Evolutionary conservation across 2,888 invertebrate genomes (phyloP), one percentile per base, ranked within the genome.

Genomic region (Spilosoma lubricipeda): DNA sequence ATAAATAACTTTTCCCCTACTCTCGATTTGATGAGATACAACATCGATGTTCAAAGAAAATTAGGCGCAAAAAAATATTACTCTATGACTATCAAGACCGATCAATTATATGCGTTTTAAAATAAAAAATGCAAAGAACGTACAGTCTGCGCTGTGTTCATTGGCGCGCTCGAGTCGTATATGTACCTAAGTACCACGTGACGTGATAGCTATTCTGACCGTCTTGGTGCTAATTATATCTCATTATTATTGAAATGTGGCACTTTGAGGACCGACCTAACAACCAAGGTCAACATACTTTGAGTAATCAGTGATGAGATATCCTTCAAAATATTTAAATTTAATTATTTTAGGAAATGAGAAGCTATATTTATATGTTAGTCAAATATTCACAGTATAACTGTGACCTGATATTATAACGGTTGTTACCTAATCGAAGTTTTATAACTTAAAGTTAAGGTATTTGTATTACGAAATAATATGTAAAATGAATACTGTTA

Each of bases 261-360:
- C 74, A 74, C 73, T 82, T 79, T 82, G 77, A 73, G 73, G 74
- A 79, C 77, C 79, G 73, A 78, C 77, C 78, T 80, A 77, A 80
- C 86, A 77, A 80, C 86, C 79, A 86, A 89, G 89, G 89, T 85
- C 80, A 83, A 78, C 74, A 82, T 80, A 86, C 81, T 86, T 81
- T 83, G 81, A 80, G 78, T 84, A 78, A 67, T 20, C 42, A 27
- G 15, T 77, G 77, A 80, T 78, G 15, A 36, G 42, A 45, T 75
- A 80, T 84, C 87, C 88, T 88, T 87, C 84, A 73, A 59, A 69
- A 72, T 82, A 67, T 85, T 87, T 84, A 83, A 87, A 88, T 71
- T 74, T 67, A 79, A 84, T 79, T 79, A 78, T 77, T 83, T 82
- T 76, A 82, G 78, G 78, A 84, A 81, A 78, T 74, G 66, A 52